Evolutionary conservation across 92 coral and sea anemone species (phyloP).

Genomic region (Paragorgia papillata): DNA sequence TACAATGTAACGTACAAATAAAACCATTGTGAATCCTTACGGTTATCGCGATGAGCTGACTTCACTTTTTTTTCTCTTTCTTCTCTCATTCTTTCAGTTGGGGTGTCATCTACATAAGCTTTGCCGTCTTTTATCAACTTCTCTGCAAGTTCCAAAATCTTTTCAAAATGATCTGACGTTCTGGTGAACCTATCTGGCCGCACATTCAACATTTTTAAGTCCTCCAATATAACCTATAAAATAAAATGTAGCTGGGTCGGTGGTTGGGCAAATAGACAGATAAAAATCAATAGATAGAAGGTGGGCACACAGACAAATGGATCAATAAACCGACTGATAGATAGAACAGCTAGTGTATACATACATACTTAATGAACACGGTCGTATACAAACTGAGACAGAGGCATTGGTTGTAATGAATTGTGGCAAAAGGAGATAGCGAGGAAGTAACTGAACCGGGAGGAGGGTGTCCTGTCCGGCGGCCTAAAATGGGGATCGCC

Average conservation of each 20-base stretch:
- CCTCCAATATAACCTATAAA: constrained; percentile 85
- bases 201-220: constrained; percentile 78
- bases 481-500: too few species aligned
- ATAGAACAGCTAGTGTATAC: too few species aligned
- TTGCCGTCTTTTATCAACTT: constrained; percentile 79
- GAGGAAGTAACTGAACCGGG: too few species aligned
- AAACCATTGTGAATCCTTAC: constrained; percentile 70
- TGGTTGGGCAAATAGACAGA: too few species aligned
- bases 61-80: constrained; percentile 83
- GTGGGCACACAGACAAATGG: too few species aligned
- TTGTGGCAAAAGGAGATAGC: too few species aligned
- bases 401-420: too few species aligned
- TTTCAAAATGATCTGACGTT: constrained; percentile 97
- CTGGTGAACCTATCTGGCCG: constrained; percentile 80
- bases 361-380: too few species aligned
- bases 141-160: constrained; percentile 73
- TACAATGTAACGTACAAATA: neutral
- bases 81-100: constrained; percentile 91
- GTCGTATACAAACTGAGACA: too few species aligned
- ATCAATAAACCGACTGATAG: too few species aligned
- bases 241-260: neutral
- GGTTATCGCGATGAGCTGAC: constrained; percentile 81
- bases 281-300: too few species aligned
- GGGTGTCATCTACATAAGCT: constrained; percentile 90
- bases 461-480: too few species aligned